Conservation (phyloP, 2,797 vertebrate genomes). For the Sebastes vulpes region DNA sequence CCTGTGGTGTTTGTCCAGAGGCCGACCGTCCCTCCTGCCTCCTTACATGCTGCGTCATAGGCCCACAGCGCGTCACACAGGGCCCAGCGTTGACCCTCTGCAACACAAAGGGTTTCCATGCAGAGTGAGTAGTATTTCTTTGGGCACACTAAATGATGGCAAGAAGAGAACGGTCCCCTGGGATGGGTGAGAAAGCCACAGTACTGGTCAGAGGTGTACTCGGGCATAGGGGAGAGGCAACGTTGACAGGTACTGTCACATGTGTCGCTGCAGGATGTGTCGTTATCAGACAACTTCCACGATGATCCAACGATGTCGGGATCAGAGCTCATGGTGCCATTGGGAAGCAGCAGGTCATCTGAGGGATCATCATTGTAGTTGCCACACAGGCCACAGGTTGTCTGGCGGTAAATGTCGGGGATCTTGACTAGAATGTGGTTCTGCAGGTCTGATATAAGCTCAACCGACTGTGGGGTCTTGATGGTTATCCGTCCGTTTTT, state of each 20-base stretch:
- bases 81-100: neutral
- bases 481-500: conserved; percentile 22
- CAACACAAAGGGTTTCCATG: conserved; percentile 39
- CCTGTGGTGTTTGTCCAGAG: conserved; percentile 48
- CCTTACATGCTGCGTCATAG: conserved; percentile 50
- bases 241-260: conserved; percentile 9
- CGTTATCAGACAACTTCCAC: conserved; percentile 5
- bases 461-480: neutral
- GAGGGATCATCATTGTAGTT: conserved; percentile 35
- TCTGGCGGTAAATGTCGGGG: neutral
- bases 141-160: conserved; percentile 18
- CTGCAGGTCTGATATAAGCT: conserved; percentile 34
- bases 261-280: conserved; percentile 32
- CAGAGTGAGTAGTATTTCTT: conserved; percentile 38
- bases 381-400: conserved; percentile 42
- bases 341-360: conserved; percentile 43
- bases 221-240: neutral
- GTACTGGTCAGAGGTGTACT: conserved; percentile 22
- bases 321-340: conserved; percentile 3
- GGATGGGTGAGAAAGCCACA: conserved; percentile 53
- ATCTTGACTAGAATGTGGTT: conserved; percentile 28
- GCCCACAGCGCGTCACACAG: conserved; percentile 37
- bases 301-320: neutral
- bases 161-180: conserved; percentile 32
- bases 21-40: neutral